Conservation (phyloP, 2,888 invertebrate genomes). For the Amphimallon solstitiale region DNA sequence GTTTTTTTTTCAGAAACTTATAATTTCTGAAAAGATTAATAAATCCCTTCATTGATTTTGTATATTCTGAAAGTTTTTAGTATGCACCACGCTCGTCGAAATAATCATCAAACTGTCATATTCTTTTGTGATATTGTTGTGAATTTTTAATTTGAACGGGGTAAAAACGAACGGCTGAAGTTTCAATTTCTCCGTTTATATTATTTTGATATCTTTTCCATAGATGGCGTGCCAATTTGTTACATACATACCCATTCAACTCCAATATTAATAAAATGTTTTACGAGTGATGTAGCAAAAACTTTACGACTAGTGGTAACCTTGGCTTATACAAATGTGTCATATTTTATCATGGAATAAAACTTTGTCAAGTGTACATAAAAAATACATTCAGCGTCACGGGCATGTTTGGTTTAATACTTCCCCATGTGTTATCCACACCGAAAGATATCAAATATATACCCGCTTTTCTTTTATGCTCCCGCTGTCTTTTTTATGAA, state of each 20-base stretch:
- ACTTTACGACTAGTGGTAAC: constrained; percentile 17
- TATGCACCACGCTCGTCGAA: too few species aligned
- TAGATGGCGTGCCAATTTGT: not conserved
- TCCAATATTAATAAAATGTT: constrained; percentile 27
- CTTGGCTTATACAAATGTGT: constrained; percentile 27
- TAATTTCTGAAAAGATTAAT: too few species aligned
- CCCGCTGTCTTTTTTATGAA: not conserved
- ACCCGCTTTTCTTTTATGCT: too few species aligned
- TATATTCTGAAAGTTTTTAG: too few species aligned
- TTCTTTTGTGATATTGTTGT: too few species aligned
- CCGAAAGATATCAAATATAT: not conserved
- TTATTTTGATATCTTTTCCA: not conserved
- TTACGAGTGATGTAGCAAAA: constrained; percentile 19
- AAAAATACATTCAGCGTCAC: constrained; percentile 6
- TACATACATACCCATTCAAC: not conserved
- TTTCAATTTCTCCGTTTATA: not conserved
- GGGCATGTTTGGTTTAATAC: not conserved
- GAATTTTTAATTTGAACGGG: too few species aligned
- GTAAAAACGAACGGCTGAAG: too few species aligned
- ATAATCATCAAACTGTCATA: too few species aligned
- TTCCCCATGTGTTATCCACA: not conserved
- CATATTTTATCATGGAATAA: constrained; percentile 24
- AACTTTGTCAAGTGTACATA: constrained; percentile 12
- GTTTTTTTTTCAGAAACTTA: too few species aligned
- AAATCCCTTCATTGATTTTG: too few species aligned